Percentiles rank a stretch among this genome's conserved stretches.
Evolutionary conservation across 2,797 vertebrate genomes (phyloP).

Genomic region (Hyperoplus immaculatus): DNA sequence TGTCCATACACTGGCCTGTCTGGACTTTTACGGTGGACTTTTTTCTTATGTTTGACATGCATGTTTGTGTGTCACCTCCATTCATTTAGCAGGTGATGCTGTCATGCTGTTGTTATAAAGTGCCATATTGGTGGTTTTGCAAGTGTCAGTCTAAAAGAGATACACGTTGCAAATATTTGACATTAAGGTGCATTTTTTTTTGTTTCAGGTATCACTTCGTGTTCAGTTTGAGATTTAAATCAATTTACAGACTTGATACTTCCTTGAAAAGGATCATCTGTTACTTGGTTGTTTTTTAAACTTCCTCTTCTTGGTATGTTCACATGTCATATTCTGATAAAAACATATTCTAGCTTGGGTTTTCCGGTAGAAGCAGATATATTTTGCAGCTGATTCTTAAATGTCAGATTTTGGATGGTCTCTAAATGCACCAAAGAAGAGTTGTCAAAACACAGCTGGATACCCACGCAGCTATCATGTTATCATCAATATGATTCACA

Average conservation of each 20-base stretch:
- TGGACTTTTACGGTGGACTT: conserved; percentile 72
- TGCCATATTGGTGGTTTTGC: conserved; percentile 65
- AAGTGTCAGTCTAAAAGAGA: conserved; percentile 40
- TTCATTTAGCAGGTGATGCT: conserved; percentile 47
- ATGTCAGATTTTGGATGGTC: neutral
- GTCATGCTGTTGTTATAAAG: conserved; percentile 50
- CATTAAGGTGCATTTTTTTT: conserved; percentile 9
- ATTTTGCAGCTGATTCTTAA: neutral
- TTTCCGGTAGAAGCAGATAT: neutral
- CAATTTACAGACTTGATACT: neutral
- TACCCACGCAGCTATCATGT: conserved; percentile 6
- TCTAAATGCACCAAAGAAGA: conserved; percentile 13
- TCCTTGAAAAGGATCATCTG: neutral
- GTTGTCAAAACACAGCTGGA: conserved; percentile 15
- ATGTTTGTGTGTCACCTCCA: conserved; percentile 54
- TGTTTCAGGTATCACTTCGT: neutral
- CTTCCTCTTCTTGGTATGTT: neutral
- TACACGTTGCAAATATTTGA: conserved; percentile 51
- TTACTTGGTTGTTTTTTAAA: neutral
- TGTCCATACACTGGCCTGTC: conserved; percentile 48
- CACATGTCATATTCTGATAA: neutral
- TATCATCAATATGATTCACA: conserved; percentile 22
- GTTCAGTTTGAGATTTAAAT: conserved; percentile 3
- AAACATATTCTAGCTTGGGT: neutral
- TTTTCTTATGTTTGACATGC: conserved; percentile 55